Evolutionary conservation across 2,888 invertebrate species (phyloP).

Genomic region (Cryptocephalus primarius): DNA sequence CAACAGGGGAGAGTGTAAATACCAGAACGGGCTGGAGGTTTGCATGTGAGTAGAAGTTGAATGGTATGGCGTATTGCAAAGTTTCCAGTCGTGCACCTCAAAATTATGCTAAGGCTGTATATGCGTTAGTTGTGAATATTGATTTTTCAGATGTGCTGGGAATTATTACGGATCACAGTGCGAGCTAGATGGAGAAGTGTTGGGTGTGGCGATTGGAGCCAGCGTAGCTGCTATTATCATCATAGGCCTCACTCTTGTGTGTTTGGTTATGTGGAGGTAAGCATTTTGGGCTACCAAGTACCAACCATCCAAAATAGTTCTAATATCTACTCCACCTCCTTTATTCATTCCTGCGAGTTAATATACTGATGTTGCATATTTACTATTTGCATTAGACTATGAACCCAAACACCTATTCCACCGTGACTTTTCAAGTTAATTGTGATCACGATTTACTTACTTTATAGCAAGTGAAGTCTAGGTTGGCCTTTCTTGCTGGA

Average conservation of each 20-base stretch:
- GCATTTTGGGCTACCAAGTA: slow-evolving; percentile 2
- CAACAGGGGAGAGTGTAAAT: slow-evolving; percentile 75
- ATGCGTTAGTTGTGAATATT: background rate
- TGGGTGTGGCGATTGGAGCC: slow-evolving; percentile 84
- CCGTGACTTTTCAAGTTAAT: too few species aligned
- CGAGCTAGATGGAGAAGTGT: slow-evolving; percentile 84
- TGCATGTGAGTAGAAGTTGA: slow-evolving; percentile 53
- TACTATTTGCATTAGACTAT: too few species aligned
- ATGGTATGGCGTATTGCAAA: background rate
- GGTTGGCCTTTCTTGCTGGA: too few species aligned
- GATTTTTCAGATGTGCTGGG: slow-evolving; percentile 56
- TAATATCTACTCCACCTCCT: background rate
- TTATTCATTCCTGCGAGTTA: background rate
- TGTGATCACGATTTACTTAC: too few species aligned
- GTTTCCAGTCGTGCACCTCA: too few species aligned
- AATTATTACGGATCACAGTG: slow-evolving; percentile 83
- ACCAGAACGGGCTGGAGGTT: slow-evolving; percentile 59
- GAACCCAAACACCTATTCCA: too few species aligned
- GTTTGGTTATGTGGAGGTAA: slow-evolving; percentile 85
- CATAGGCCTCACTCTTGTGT: slow-evolving; percentile 75
- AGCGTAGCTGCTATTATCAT: slow-evolving; percentile 82
- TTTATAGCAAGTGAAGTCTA: too few species aligned
- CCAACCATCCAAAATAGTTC: background rate
- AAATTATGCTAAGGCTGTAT: too few species aligned
- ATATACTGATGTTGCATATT: too few species aligned